phyloP scores from a whole-genome alignment of 2,888 invertebrate genomes.

The Ceramica pisi region DNA sequence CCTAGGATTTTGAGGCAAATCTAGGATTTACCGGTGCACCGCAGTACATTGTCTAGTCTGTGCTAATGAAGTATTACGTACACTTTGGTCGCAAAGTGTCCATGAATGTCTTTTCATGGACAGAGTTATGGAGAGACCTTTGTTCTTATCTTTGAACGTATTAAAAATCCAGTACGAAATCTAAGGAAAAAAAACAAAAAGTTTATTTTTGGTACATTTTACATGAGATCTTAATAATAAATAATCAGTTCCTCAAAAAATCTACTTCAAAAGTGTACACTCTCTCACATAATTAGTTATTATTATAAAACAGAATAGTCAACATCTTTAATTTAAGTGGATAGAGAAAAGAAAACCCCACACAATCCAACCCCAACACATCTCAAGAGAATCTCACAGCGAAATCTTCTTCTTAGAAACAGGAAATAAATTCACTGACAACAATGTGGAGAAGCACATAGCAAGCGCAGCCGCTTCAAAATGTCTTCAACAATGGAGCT shows the following conservation, averaged over 20 bases:
- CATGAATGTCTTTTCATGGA: no score
- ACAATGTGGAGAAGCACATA: neutral
- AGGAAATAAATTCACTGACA: constrained; percentile 10
- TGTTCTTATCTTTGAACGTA: neutral
- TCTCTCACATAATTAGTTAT: no score
- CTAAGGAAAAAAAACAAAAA: neutral
- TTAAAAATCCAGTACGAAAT: neutral
- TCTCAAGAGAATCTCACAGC: neutral
- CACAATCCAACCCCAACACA: no score
- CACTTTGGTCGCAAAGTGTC: no score
- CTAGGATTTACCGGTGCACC: neutral
- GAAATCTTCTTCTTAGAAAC: neutral
- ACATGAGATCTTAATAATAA: no score
- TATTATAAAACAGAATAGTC: no score
- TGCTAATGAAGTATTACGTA: neutral
- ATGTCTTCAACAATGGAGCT: constrained; percentile 1
- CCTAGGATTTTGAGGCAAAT: neutral
- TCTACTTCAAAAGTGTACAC: no score
- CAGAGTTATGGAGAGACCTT: neutral
- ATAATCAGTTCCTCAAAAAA: no score
- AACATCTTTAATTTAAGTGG: no score
- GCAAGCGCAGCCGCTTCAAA: neutral
- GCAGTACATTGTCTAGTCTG: neutral
- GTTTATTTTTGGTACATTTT: no score
- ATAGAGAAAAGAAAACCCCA: neutral